Evolutionary conservation across 2,888 invertebrate species (phyloP), one percentile per base, ranked within the genome.

Genomic region (Chrysomela aeneicollis): DNA sequence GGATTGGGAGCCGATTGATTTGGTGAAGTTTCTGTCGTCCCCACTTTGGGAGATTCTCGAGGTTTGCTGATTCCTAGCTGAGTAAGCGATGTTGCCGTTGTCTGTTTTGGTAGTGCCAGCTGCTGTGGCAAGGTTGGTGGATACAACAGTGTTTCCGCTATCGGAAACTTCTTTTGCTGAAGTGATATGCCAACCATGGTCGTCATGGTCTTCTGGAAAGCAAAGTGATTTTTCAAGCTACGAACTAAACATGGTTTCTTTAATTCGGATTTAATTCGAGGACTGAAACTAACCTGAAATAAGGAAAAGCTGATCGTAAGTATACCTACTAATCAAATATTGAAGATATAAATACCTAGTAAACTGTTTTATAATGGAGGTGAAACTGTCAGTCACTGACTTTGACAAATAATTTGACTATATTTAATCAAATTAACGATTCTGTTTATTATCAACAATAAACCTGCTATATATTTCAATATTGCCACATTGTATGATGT

Each of bases 111-210:
- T 87, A 21, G 83, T 84, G 71, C 90, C 90, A 26, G 71, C 62
- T 67, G 89, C 89, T 71, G 88, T 87, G 37, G 90, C 90, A 62
- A 87, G 75, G 21, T 87, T 86, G 64, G 86, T 85, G 52, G 86
- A 85, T 52, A 87, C 85, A 69, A 86, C 87, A 2, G 87, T 88
- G 75, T 87, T 87, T 0, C 91, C 91, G 76, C 89, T 90, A 64
- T 87, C 85, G 49, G 87, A 88, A 1, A 85, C 85, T 78, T 85
- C 87, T 67, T 88, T 86, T 61, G 88, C 87, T 5, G 88, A 86
- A 71, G 88, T 86, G 52, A 90, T 87, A 76, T 88, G 88, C 91
- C 91, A 91, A 55, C 89, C 90, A 65, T 80, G 76, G 66, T 79
- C 77, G 50, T 87, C 87, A 68, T 86, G 84, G 82, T 72, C 85